These are phyloP conservation scores for Canis aureus DNA, from an alignment of 2,113 vertebrate species.

Conservation along the genomic window DNA sequence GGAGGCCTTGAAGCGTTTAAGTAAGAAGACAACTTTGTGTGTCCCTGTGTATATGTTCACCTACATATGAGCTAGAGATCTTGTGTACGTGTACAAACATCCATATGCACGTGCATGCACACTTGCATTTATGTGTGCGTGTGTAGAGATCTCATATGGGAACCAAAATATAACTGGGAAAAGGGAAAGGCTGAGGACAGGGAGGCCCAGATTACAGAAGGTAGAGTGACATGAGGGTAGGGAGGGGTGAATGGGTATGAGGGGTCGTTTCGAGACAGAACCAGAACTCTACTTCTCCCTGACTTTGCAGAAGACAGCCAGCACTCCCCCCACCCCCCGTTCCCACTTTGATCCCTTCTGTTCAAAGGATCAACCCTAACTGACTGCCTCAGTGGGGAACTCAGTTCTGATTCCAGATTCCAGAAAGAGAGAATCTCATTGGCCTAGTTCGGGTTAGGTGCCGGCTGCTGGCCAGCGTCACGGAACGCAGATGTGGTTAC, in stretches of 20 bases:
- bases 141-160: neutral
- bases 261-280: neutral
- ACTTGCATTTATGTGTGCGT: neutral
- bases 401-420: neutral
- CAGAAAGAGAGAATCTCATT: neutral
- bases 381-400: neutral
- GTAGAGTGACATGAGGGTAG: neutral
- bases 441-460: neutral
- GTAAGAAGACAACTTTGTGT: neutral
- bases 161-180: conserved; percentile 49
- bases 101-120: neutral
- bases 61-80: neutral
- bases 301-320: neutral
- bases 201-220: neutral
- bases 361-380: neutral
- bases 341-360: neutral
- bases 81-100: neutral
- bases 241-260: neutral
- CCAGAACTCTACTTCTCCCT: conserved; percentile 5
- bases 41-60: neutral
- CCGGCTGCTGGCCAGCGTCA: neutral
- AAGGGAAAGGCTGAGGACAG: conserved; percentile 22
- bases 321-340: neutral
- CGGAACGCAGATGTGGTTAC: neutral
- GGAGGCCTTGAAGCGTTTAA: neutral